Evolutionary conservation across 1,140 invertebrate genomes (phyloP).

Genomic region (Acyrthosiphon pisum): DNA sequence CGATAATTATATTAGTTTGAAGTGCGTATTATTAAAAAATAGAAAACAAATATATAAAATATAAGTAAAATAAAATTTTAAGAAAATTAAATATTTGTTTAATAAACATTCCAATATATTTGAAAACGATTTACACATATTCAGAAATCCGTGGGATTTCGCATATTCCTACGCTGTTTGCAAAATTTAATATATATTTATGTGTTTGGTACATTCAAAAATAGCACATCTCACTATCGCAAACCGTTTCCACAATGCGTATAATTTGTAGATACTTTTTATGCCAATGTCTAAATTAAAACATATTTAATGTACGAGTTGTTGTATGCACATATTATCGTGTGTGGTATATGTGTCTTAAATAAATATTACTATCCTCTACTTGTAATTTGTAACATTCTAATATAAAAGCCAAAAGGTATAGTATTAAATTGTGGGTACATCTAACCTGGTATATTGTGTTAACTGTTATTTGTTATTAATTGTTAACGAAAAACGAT

Average conservation of each 20-base stretch:
- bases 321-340: background rate
- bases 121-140: background rate
- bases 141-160: background rate
- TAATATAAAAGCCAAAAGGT: background rate
- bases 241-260: background rate
- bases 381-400: background rate
- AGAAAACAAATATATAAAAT: background rate
- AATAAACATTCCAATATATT: background rate
- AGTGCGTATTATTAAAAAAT: background rate
- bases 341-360: background rate
- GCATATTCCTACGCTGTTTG: background rate
- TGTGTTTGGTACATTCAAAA: slow-evolving; percentile 2
- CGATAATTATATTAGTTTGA: too few relatives aligned
- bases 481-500: background rate
- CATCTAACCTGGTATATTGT: background rate
- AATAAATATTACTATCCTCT: background rate
- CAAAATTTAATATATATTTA: background rate
- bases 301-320: slow-evolving; percentile 1
- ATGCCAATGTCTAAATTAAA: slow-evolving; percentile 12
- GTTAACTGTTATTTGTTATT: background rate
- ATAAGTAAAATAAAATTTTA: background rate
- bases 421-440: too few relatives aligned
- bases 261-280: slow-evolving; percentile 26
- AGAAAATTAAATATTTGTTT: background rate
- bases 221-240: slow-evolving; percentile 6